Conservation (phyloP, 2,888 invertebrate genomes). For the Enoplolaimus lenunculus region DNA sequence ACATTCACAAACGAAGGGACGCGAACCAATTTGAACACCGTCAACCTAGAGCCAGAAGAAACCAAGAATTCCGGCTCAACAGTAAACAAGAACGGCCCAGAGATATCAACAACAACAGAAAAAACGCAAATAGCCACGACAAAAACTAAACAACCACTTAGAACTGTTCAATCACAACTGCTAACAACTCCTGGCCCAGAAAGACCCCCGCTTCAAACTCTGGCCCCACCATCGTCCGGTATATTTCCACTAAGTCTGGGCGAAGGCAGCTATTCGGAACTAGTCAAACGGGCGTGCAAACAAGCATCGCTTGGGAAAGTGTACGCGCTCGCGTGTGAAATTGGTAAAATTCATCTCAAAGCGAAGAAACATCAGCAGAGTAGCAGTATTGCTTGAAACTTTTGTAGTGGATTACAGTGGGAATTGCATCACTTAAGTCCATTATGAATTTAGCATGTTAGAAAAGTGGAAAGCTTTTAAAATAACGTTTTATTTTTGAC, state of each 20-base stretch:
- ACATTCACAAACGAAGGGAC: no score
- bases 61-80: neutral
- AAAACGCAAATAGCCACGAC: neutral
- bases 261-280: neutral
- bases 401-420: no score
- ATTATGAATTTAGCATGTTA: no score
- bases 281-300: slow-evolving; percentile 10
- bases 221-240: no score
- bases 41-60: neutral
- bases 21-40: neutral
- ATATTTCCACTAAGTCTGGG: no score
- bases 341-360: slow-evolving; percentile 13
- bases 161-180: neutral
- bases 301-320: neutral
- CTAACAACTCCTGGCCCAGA: neutral
- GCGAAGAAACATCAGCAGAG: neutral
- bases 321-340: slow-evolving; percentile 10
- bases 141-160: neutral
- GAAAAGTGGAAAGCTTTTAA: no score
- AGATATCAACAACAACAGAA: neutral
- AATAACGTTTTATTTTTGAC: no score
- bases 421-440: no score
- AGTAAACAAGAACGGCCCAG: no score
- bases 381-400: no score
- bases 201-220: no score